These are phyloP conservation scores for Tetranychus cinnabarinus DNA, from an alignment of 1,140 invertebrate genomes.

Conservation along the genomic window DNA sequence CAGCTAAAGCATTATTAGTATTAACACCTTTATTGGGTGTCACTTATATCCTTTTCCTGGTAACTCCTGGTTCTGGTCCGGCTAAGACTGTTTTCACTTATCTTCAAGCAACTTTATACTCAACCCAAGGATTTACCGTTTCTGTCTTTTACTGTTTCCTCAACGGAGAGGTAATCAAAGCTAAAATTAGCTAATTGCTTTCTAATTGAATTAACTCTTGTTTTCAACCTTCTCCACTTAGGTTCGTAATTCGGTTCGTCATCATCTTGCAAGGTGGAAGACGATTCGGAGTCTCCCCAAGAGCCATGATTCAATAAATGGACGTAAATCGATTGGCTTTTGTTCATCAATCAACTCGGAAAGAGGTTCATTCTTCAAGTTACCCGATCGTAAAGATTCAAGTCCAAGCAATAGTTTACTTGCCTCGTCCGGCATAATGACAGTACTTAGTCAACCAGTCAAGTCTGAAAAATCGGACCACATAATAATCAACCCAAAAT, in stretches of 20 bases:
- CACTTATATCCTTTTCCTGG: slow-evolving; percentile 55
- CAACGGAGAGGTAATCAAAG: slow-evolving; percentile 49
- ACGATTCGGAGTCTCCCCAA: background rate
- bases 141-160: slow-evolving; percentile 63
- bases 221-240: background rate
- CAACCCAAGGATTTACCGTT: slow-evolving; percentile 45
- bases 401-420: no score
- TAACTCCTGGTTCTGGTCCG: slow-evolving; percentile 28
- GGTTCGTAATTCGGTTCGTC: slow-evolving; percentile 1
- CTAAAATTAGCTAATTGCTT: background rate
- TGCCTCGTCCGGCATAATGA: no score
- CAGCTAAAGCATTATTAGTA: slow-evolving; percentile 60
- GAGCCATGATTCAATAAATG: background rate
- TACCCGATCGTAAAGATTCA: no score
- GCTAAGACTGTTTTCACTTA: slow-evolving; percentile 10
- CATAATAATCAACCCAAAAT: no score
- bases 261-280: background rate
- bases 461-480: no score
- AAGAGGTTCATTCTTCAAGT: background rate
- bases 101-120: slow-evolving; percentile 13
- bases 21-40: slow-evolving; percentile 67
- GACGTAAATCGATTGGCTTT: background rate
- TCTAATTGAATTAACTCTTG: background rate
- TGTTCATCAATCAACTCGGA: background rate
- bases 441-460: no score